These are phyloP conservation scores for Hydrolagus affinis DNA, from an alignment of 2,113 vertebrate genomes.

Conservation along the genomic window DNA sequence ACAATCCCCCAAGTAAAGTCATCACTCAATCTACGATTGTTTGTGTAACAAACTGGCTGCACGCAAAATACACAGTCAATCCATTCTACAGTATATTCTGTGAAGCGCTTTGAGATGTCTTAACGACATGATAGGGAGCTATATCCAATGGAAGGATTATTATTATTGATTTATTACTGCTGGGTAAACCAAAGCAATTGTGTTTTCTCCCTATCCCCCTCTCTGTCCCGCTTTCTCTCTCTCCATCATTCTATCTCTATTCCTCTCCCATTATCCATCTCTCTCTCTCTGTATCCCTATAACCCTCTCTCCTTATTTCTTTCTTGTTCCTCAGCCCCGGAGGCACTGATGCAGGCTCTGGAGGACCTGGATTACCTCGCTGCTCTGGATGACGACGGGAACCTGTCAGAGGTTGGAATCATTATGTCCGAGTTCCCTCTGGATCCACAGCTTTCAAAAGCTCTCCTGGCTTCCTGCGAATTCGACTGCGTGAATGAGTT, in stretches of 20 bases:
- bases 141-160: no score
- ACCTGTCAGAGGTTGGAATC: slow-evolving; percentile 75
- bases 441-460: slow-evolving; percentile 71
- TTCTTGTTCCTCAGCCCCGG: slow-evolving; percentile 54
- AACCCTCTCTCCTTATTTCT: not conserved
- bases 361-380: slow-evolving; percentile 82
- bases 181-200: no score
- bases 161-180: no score
- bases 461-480: slow-evolving; percentile 73
- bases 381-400: slow-evolving; percentile 68
- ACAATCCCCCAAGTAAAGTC: no score
- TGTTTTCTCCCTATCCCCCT: no score
- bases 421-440: slow-evolving; percentile 75
- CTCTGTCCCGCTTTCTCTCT: not conserved
- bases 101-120: no score
- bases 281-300: not conserved
- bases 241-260: not conserved
- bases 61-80: no score
- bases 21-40: no score
- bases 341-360: slow-evolving; percentile 75
- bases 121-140: no score
- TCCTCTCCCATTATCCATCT: not conserved
- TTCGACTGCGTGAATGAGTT: slow-evolving; percentile 77
- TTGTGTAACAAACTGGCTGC: no score
- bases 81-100: no score